phyloP scores from a whole-genome alignment of 2,797 vertebrate species.

The Hippopotamyrus pictus region DNA sequence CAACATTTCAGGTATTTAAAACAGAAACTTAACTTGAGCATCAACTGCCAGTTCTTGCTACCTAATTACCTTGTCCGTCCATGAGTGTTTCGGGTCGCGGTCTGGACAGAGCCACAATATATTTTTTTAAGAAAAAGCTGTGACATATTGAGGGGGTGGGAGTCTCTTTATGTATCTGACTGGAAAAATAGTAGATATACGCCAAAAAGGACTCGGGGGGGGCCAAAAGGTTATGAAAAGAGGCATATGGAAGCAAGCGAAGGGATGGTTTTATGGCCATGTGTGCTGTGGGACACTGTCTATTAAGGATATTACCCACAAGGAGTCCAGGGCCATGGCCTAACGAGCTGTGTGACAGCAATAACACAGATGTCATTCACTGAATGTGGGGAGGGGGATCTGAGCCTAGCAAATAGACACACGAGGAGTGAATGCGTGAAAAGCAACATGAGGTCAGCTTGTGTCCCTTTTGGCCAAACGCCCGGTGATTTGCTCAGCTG shows the following conservation, averaged over 20 bases:
- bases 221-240: neutral
- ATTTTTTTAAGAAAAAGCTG: neutral
- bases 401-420: neutral
- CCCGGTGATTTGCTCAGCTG: neutral
- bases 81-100: neutral
- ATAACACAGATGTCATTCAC: constrained; percentile 1
- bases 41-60: neutral
- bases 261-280: neutral
- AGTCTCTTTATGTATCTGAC: neutral
- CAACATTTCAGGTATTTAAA: neutral
- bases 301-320: neutral
- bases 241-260: neutral
- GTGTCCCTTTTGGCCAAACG: neutral
- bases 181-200: neutral
- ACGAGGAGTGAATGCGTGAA: neutral
- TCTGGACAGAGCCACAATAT: neutral
- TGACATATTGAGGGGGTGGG: neutral
- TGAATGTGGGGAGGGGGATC: neutral
- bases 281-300: neutral
- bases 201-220: neutral
- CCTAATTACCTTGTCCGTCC: neutral
- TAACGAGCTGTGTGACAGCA: neutral
- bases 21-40: neutral
- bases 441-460: neutral
- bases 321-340: neutral